Percentiles rank a stretch among this genome's conserved stretches.
Conservation (phyloP, 2,113 vertebrate genomes). For the Rhinoptilus africanus region DNA sequence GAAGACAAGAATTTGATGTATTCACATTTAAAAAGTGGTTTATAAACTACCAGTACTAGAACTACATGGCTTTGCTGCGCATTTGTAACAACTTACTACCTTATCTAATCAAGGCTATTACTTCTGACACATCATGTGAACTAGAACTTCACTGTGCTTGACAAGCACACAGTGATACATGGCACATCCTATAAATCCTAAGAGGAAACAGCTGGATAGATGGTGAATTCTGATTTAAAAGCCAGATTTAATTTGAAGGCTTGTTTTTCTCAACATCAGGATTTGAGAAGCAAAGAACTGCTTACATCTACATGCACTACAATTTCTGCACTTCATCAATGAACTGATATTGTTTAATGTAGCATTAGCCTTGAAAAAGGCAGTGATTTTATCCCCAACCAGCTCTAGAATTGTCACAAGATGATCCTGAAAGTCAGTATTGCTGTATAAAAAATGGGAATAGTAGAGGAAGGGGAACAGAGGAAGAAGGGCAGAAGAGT, state of each 20-base stretch:
- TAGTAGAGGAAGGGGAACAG: background rate
- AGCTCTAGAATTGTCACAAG: background rate
- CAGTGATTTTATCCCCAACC: background rate
- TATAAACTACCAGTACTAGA: background rate
- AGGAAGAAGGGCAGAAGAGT: background rate
- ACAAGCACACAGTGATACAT: background rate
- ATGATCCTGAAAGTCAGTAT: background rate
- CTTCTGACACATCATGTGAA: background rate
- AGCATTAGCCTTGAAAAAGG: background rate
- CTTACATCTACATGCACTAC: accelerated
- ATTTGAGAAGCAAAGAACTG: background rate
- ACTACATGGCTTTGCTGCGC: background rate
- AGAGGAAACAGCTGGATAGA: background rate
- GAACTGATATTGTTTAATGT: background rate
- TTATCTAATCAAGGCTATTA: background rate
- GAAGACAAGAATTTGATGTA: background rate
- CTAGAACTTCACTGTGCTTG: background rate
- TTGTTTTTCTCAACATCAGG: background rate
- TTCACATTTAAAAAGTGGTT: background rate
- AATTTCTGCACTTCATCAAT: background rate
- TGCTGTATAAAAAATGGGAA: background rate
- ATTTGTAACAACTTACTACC: background rate
- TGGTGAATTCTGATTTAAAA: background rate
- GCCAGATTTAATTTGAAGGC: background rate
- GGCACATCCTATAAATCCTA: background rate